Evolutionary conservation across 2,888 invertebrate genomes (phyloP).

Genomic region (Microplitis deprimator): DNA sequence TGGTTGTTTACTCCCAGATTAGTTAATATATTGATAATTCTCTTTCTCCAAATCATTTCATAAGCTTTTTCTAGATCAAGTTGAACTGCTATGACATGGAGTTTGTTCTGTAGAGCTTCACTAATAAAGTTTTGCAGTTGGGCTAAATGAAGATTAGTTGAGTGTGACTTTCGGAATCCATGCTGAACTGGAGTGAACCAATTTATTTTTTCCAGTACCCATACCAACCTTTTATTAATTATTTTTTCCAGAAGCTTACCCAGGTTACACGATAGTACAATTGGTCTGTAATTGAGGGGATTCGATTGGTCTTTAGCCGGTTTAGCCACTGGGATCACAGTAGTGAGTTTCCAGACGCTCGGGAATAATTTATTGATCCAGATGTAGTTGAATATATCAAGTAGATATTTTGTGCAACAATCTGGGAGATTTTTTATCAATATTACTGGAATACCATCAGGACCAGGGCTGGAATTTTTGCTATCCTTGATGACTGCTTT

Average conservation of each 20-base stretch:
- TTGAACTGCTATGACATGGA: conserved; percentile 34
- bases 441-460: conserved; percentile 41
- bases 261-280: conserved; percentile 27
- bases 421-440: conserved; percentile 37
- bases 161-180: conserved; percentile 26
- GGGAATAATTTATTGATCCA: conserved; percentile 27
- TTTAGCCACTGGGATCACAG: conserved; percentile 25
- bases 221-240: conserved; percentile 24
- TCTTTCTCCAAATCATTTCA: conserved; percentile 29
- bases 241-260: conserved; percentile 38
- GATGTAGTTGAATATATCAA: conserved; percentile 37
- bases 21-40: conserved; percentile 7
- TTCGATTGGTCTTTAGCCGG: conserved; percentile 33
- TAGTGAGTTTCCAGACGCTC: conserved; percentile 14
- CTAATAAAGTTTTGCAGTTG: conserved; percentile 32
- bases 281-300: conserved; percentile 33
- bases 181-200: conserved; percentile 10
- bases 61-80: conserved; percentile 24
- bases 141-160: conserved; percentile 24
- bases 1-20: conserved; percentile 21
- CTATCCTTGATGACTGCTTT: neutral
- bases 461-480: conserved; percentile 44
- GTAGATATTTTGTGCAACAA: conserved; percentile 1
- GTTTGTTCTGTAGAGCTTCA: conserved; percentile 37
- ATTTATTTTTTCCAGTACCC: conserved; percentile 23